phyloP scores from a whole-genome alignment of 2,888 invertebrate species.

The Dyspetes luteomarginatus region DNA sequence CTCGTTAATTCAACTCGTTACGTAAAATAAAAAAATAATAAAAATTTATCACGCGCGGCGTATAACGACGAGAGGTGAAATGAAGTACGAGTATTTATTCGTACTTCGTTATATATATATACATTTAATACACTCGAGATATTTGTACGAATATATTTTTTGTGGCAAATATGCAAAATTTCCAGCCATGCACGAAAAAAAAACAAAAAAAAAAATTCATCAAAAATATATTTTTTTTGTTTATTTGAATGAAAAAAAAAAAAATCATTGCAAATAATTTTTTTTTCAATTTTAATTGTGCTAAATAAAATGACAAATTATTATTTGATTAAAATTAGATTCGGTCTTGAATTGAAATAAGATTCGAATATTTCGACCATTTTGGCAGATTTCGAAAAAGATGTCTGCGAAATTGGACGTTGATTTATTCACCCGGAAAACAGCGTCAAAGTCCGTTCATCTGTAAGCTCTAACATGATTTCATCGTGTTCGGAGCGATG shows the following conservation, averaged over 20 bases:
- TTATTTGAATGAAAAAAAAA: neutral
- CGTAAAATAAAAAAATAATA: slow-evolving; percentile 27
- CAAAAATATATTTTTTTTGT: no score
- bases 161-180: neutral
- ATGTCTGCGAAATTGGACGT: slow-evolving; percentile 25
- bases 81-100: no score
- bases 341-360: neutral
- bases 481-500: slow-evolving; percentile 47
- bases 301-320: no score
- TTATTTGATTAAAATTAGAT: no score
- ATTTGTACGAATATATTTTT: neutral
- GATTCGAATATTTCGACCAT: neutral
- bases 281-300: no score
- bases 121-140: neutral
- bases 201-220: no score
- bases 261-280: no score
- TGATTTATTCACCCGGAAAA: slow-evolving; percentile 41
- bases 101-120: no score
- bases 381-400: slow-evolving; percentile 24
- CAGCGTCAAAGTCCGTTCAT: slow-evolving; percentile 41
- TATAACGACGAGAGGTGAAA: no score
- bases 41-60: no score
- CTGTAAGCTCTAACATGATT: slow-evolving; percentile 51
- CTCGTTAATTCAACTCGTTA: slow-evolving; percentile 49
- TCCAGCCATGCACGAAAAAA: no score